A percentile compares a stretch with the other conserved stretches of the same genome.
Conservation (phyloP, 2,113 vertebrate genomes). For the Serinus canaria region DNA sequence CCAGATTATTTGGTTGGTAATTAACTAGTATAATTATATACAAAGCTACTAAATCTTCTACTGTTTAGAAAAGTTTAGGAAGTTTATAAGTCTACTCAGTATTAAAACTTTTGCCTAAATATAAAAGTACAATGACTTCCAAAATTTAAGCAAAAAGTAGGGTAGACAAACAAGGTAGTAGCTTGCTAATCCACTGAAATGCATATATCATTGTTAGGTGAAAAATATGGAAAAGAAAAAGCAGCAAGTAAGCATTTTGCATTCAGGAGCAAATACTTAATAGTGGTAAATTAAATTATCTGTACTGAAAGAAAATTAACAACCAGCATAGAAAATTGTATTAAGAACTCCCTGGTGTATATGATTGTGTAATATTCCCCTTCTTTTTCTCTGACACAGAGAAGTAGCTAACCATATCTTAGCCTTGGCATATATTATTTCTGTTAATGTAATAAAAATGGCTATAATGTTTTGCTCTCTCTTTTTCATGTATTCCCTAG, state of each 20-base stretch:
- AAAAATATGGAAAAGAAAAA: neutral
- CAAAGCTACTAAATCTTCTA: neutral
- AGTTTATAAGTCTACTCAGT: neutral
- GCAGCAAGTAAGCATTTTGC: neutral
- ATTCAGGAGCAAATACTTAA: neutral
- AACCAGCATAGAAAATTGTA: neutral
- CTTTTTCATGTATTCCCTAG: constrained; percentile 45
- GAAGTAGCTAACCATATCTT: neutral
- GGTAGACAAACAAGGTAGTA: neutral
- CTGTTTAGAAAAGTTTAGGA: neutral
- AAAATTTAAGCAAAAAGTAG: neutral
- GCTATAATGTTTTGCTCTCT: neutral
- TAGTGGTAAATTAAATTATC: neutral
- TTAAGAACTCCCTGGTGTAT: neutral
- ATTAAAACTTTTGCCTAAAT: constrained; percentile 1
- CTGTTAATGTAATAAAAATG: neutral
- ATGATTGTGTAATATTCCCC: neutral
- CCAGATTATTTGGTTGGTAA: neutral
- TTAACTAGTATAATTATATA: constrained; percentile 10
- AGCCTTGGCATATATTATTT: neutral
- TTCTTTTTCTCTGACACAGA: neutral
- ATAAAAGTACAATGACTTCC: neutral
- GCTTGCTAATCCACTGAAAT: neutral
- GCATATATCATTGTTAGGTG: neutral
- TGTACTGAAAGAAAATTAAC: neutral